Evolutionary conservation across 1,140 invertebrate genomes (phyloP).

Genomic region (Habropoda laboriosa): DNA sequence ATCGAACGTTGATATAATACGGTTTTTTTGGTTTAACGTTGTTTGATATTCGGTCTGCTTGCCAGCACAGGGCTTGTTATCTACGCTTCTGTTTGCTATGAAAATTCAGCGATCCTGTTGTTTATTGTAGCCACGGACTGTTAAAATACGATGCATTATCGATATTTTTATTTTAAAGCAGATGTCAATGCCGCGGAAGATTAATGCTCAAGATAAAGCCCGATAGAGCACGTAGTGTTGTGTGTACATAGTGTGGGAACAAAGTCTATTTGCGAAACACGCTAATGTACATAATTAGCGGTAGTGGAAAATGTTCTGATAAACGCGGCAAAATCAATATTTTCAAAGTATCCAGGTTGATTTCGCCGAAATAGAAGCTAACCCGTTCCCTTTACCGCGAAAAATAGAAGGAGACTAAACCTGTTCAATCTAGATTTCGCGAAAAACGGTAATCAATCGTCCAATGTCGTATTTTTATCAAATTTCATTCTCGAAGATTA

Average conservation of each 20-base stretch:
- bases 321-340: neutral
- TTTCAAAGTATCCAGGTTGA: too few relatives aligned
- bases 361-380: too few relatives aligned
- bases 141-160: slow-evolving; percentile 24
- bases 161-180: slow-evolving; percentile 29
- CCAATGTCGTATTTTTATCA: too few relatives aligned
- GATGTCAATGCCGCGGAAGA: slow-evolving; percentile 2
- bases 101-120: slow-evolving; percentile 32
- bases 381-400: too few relatives aligned
- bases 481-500: too few relatives aligned
- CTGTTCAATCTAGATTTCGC: too few relatives aligned
- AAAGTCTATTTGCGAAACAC: neutral
- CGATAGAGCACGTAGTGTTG: neutral
- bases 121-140: slow-evolving; percentile 23
- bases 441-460: too few relatives aligned
- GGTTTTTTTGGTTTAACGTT: slow-evolving; percentile 25
- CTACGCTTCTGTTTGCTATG: slow-evolving; percentile 32
- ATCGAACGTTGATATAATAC: neutral
- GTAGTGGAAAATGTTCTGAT: neutral
- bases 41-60: slow-evolving; percentile 17
- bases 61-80: neutral
- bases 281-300: neutral
- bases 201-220: slow-evolving; percentile 27
- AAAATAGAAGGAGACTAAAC: too few relatives aligned
- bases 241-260: neutral